Evolutionary conservation across 2,888 invertebrate genomes (phyloP).

Genomic region (Campoletis raptor): DNA sequence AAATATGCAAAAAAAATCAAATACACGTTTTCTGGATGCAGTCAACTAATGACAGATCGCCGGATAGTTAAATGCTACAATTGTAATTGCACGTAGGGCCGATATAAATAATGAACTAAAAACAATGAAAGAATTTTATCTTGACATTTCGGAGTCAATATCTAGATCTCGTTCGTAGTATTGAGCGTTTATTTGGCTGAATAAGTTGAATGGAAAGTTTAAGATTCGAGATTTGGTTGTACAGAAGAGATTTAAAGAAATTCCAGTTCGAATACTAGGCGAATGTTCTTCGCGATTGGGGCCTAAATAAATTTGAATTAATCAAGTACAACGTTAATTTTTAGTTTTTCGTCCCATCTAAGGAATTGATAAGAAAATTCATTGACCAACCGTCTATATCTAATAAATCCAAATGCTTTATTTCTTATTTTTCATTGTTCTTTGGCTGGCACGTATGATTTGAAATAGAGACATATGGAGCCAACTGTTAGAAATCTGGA

Average conservation of each 20-base stretch:
- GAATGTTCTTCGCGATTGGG: background rate
- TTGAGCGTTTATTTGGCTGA: background rate
- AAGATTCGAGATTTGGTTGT: background rate
- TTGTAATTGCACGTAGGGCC: conserved; percentile 37
- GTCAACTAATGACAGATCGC: background rate
- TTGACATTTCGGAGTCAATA: conserved; percentile 8
- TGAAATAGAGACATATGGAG: conserved; percentile 7
- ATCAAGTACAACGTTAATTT: background rate
- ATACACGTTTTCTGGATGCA: conserved; percentile 18
- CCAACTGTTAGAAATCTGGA: conserved; percentile 24
- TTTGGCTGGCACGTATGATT: conserved; percentile 18
- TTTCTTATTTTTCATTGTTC: conserved; percentile 10
- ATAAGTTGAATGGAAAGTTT: background rate
- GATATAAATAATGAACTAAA: conserved; percentile 5
- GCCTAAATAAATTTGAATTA: background rate
- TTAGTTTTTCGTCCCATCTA: background rate
- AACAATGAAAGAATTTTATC: background rate
- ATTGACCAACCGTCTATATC: conserved; percentile 3
- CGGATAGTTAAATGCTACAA: conserved; percentile 10
- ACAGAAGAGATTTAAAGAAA: background rate
- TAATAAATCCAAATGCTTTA: conserved; percentile 20
- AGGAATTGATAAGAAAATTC: background rate
- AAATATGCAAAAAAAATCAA: conserved; percentile 34
- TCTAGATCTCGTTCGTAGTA: background rate
- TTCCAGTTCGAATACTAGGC: background rate